These are phyloP conservation scores for Scyliorhinus canicula DNA, from an alignment of 2,797 vertebrate species.

Conservation along the genomic window DNA sequence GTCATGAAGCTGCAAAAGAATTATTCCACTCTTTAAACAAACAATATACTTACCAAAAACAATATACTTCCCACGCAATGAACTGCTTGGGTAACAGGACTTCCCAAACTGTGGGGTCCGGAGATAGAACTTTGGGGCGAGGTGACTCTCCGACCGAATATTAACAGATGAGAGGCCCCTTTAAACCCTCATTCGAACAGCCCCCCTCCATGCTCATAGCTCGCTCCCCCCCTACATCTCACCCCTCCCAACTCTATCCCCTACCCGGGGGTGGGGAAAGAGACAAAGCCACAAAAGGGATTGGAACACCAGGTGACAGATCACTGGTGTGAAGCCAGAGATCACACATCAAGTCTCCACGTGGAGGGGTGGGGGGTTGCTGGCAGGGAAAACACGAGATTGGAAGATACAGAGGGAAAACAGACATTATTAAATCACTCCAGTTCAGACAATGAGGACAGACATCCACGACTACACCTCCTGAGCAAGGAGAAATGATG, in stretches of 20 bases:
- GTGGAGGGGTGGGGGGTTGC: no score
- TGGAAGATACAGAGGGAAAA: background rate
- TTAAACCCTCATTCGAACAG: no score
- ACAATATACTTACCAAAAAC: background rate
- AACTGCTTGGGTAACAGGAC: background rate
- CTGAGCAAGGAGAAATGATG: background rate
- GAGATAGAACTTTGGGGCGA: no score
- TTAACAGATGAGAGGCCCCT: no score
- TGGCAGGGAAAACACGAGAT: background rate
- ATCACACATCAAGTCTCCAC: background rate
- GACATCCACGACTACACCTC: background rate
- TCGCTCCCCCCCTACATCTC: no score
- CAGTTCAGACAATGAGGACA: background rate
- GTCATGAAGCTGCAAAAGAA: background rate
- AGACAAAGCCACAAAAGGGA: no score
- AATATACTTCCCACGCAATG: background rate
- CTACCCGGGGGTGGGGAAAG: no score
- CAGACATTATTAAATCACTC: background rate
- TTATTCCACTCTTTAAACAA: slow-evolving; percentile 8
- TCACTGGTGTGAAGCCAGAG: background rate
- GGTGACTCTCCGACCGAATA: no score
- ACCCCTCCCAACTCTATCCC: no score
- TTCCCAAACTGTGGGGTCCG: no score
- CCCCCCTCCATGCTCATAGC: no score
- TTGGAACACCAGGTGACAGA: background rate